These are phyloP conservation scores for Lacerta bilineata DNA, from an alignment of 2,797 vertebrate species.

Conservation along the genomic window DNA sequence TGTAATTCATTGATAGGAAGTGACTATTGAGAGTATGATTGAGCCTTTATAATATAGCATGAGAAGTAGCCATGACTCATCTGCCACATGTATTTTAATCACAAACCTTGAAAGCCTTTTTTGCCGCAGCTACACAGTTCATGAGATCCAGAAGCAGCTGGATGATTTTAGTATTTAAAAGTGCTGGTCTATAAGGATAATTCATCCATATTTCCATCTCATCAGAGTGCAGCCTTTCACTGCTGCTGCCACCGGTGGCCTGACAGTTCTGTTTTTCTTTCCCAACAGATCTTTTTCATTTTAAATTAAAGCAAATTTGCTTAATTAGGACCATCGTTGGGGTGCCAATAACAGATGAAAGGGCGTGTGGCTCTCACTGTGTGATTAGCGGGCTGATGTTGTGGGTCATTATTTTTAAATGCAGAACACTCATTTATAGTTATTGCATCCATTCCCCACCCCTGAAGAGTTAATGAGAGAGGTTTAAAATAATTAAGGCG, in stretches of 20 bases:
- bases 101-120: not conserved
- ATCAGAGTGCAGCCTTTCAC: not conserved
- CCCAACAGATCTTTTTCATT: conserved; percentile 27
- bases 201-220: conserved; percentile 19
- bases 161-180: not conserved
- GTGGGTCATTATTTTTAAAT: conserved; percentile 30
- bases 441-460: not conserved
- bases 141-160: not conserved
- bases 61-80: not conserved
- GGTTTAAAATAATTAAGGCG: conserved; percentile 12
- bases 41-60: not conserved
- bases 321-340: conserved; percentile 21
- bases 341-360: conserved; percentile 18
- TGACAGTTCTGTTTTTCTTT: conserved; percentile 26
- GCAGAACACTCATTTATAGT: conserved; percentile 3
- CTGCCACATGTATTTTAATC: not conserved
- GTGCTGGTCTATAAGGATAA: not conserved
- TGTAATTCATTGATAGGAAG: not conserved
- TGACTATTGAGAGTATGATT: not conserved
- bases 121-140: not conserved
- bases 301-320: conserved; percentile 33
- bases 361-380: not conserved
- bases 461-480: not conserved
- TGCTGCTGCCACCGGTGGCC: not conserved
- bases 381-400: conserved; percentile 24